Percentiles rank a stretch among this genome's conserved stretches.
phyloP scores from a whole-genome alignment of 2,888 invertebrate genomes.

The Notodonta ziczac region DNA sequence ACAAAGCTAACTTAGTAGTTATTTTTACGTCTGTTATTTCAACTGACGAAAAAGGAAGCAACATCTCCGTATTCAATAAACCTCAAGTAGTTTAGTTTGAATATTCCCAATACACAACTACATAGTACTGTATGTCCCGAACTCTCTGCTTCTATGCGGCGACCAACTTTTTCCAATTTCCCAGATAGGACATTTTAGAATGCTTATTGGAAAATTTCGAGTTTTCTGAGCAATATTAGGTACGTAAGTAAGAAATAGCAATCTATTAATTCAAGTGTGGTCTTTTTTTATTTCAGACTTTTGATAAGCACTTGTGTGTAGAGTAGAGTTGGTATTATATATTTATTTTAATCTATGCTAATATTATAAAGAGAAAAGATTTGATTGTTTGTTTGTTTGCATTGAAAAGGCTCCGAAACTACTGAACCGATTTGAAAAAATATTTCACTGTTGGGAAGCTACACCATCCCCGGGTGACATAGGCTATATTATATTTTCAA shows the following conservation, averaged over 20 bases:
- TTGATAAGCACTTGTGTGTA: too few relatives aligned
- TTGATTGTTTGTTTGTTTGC: too few relatives aligned
- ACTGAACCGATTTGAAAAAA: too few relatives aligned
- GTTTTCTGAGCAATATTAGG: slow-evolving; percentile 28
- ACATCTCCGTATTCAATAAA: background rate
- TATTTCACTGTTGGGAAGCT: too few relatives aligned
- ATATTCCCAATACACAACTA: background rate
- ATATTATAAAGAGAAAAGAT: too few relatives aligned
- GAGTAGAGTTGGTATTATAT: too few relatives aligned
- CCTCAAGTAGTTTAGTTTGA: background rate
- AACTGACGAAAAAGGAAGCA: background rate
- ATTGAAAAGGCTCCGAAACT: too few relatives aligned
- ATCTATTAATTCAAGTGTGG: background rate
- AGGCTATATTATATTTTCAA: too few relatives aligned
- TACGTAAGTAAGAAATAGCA: background rate
- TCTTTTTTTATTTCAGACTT: background rate
- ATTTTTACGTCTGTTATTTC: too few relatives aligned
- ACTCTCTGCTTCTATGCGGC: slow-evolving; percentile 19
- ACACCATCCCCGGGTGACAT: too few relatives aligned
- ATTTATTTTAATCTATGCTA: too few relatives aligned
- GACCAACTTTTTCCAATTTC: slow-evolving; percentile 43
- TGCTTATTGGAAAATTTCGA: slow-evolving; percentile 39
- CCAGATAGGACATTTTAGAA: slow-evolving; percentile 36
- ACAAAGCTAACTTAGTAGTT: too few relatives aligned
- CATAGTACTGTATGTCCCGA: background rate